Conservation (phyloP, 2,888 invertebrate genomes). For the Saturnia japonica region DNA sequence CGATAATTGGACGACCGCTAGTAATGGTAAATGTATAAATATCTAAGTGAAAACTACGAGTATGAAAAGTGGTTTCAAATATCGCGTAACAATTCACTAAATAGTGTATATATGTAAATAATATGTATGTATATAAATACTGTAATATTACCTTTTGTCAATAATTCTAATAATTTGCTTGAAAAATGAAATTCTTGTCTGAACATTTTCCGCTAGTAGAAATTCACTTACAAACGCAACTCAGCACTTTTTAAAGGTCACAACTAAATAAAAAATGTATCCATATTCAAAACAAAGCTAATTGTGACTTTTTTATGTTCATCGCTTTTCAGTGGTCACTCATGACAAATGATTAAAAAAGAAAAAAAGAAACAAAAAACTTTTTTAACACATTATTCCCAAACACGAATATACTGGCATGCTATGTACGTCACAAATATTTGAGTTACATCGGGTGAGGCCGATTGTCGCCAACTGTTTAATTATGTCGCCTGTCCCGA, state of each 20-base stretch:
- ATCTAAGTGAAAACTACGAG: neutral
- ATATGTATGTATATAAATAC: no score
- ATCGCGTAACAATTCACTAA: neutral
- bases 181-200: slow-evolving; percentile 73
- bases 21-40: no score
- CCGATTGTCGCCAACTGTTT: slow-evolving; percentile 74
- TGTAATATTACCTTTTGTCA: slow-evolving; percentile 71
- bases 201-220: slow-evolving; percentile 52
- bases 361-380: neutral
- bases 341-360: neutral
- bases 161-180: slow-evolving; percentile 69
- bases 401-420: slow-evolving; percentile 22
- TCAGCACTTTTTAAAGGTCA: neutral
- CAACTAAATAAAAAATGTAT: neutral
- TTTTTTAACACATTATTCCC: slow-evolving; percentile 13
- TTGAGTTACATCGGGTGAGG: slow-evolving; percentile 60
- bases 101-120: no score
- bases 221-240: slow-evolving; percentile 13
- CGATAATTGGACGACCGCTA: no score
- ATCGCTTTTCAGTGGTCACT: neutral
- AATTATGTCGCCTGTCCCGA: slow-evolving; percentile 77
- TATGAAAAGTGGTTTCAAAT: neutral
- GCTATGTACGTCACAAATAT: slow-evolving; percentile 45
- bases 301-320: neutral
- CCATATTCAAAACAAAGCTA: neutral